Conservation (phyloP, 2,797 vertebrate genomes). For the Molossus molossus region DNA sequence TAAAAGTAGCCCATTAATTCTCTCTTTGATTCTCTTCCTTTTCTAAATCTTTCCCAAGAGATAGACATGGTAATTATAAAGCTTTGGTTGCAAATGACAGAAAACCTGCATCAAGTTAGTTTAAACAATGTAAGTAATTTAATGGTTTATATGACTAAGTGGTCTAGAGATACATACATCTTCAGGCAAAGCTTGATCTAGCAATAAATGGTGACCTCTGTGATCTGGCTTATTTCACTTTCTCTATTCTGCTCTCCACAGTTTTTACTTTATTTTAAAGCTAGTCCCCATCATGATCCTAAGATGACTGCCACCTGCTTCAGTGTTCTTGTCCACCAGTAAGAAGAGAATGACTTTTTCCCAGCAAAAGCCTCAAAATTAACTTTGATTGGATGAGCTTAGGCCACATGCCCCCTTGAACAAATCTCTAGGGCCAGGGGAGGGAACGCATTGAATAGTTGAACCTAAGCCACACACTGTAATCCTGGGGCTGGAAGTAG, state of each 20-base stretch:
- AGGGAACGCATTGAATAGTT: not conserved
- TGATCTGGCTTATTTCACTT: not conserved
- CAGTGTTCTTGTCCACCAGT: not conserved
- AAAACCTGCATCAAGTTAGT: conserved; percentile 12
- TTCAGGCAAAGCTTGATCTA: conserved; percentile 51
- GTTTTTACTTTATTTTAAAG: conserved; percentile 38
- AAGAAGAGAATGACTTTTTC: not conserved
- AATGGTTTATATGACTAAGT: conserved; percentile 32
- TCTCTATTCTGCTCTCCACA: not conserved
- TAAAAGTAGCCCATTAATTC: not conserved
- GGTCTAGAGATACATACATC: not conserved
- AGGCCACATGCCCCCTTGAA: not conserved
- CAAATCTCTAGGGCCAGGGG: not conserved
- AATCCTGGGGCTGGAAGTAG: not conserved
- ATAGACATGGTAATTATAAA: not conserved
- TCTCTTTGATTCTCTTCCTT: not conserved
- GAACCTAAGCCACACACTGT: not conserved
- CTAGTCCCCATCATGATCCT: not conserved
- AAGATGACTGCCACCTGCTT: not conserved
- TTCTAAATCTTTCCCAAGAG: not conserved
- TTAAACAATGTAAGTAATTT: not conserved
- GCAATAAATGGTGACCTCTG: not conserved
- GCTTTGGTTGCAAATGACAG: not conserved
- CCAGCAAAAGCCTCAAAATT: not conserved
- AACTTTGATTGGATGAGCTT: not conserved